Base-by-base conservation (phyloP, 1,140 invertebrate genomes). In the Pomacea maculata region DNA sequence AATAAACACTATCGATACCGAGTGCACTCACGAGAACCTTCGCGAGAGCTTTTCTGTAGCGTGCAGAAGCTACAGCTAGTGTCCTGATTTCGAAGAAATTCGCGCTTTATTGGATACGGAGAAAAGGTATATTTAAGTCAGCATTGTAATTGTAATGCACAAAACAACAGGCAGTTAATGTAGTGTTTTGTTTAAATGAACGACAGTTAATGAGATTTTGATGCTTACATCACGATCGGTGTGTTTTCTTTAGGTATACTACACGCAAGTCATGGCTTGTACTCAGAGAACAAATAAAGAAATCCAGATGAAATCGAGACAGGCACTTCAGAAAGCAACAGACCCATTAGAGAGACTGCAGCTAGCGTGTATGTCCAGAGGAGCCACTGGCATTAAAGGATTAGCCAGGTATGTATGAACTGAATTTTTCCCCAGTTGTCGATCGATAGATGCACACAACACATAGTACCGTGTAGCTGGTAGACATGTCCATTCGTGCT, bases 291-390 rank as follows among this genome's bases (percentile, higher is more conserved):
- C 82, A 34, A 95, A 98, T 89, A 93, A 94, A 61, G 95, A 97
- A 90, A 94, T 98, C 93, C 95, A 95, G 84, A 94, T 94, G 87
- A 96, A 95, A 92, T 94, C 95, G 79, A 87, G 89, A 74, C 86
- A 92, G 79, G 87, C 92, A 77, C 81, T 94, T 91, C 75, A 93
- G 54, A 85, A 80, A 19, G 84, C 93, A 34, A 95, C 82, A 76
- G 96, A 98, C 91, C 94, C 96, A 8, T 92, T 98, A 73, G 96
- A 98, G 91, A 95, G 95, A 88, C 89, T 99, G 79, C 93, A 97
- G 72, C 91, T 97, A 71, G 91, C 97, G 45, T 98, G 97, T 91
- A 90, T 99, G 21, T 92, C 95, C 4, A 93, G 97, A 81, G 97
- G 97, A 74, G 95, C 96, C 29, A 94, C 93, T 81, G 97, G 97